phyloP scores from a whole-genome alignment of 2,797 vertebrate genomes.

The Molothrus aeneus region DNA sequence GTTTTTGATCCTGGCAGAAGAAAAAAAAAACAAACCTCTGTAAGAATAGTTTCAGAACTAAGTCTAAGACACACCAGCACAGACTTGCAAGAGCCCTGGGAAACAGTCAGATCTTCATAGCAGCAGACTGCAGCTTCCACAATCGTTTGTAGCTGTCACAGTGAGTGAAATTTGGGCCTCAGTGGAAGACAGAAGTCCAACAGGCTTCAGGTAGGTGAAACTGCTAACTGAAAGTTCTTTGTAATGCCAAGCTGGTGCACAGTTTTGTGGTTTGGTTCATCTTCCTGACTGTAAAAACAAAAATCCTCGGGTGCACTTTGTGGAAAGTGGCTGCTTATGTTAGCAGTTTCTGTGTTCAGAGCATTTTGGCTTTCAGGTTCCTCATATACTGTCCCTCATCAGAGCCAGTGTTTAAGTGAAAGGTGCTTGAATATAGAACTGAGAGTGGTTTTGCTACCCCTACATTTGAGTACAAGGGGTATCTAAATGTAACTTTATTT shows the following conservation, averaged over 20 bases:
- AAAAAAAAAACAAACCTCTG: not conserved
- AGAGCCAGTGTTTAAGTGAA: not conserved
- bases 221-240: not conserved
- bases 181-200: not conserved
- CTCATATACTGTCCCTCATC: too few relatives aligned
- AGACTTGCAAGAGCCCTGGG: not conserved
- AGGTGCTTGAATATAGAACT: not conserved
- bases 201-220: not conserved
- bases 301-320: not conserved
- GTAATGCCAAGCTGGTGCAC: not conserved
- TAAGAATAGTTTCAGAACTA: not conserved
- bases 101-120: not conserved
- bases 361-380: not conserved
- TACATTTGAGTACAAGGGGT: not conserved
- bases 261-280: not conserved
- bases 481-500: not conserved
- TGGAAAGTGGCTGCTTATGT: not conserved
- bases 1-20: slow-evolving; percentile 85
- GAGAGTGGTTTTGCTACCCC: not conserved
- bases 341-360: not conserved
- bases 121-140: not conserved
- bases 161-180: not conserved
- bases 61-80: not conserved
- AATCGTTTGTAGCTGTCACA: not conserved
- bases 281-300: not conserved